These are phyloP conservation scores for Cyprinus carpio DNA, from an alignment of 2,113 vertebrate genomes.

Conservation along the genomic window DNA sequence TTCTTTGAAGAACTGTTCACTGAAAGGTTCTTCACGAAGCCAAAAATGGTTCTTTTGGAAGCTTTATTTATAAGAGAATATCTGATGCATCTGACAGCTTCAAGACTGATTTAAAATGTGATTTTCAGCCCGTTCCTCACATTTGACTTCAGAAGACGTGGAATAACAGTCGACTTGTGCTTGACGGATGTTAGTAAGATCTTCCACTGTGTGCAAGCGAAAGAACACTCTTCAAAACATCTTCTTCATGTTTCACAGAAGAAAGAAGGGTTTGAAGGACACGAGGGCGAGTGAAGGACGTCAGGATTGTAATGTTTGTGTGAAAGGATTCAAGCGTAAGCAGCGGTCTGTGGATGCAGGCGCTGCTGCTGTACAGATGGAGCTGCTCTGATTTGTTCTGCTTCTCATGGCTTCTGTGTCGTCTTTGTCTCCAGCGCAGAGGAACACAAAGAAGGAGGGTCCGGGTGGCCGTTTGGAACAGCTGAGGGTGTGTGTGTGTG, in stretches of 20 bases:
- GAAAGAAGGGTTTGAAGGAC: not conserved
- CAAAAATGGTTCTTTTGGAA: too few species aligned
- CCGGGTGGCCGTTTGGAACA: conserved; percentile 23
- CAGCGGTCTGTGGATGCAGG: too few species aligned
- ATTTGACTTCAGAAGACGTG: too few species aligned
- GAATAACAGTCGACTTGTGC: too few species aligned
- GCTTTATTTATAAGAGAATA: too few species aligned
- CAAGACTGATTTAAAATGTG: too few species aligned
- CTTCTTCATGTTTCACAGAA: not conserved
- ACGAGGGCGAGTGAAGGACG: not conserved
- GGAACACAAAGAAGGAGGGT: conserved; percentile 54
- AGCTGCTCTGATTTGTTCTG: conserved; percentile 24
- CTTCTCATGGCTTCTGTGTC: conserved; percentile 2
- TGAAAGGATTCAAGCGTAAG: not conserved
- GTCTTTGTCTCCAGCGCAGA: conserved; percentile 1
- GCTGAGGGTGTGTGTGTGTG: not conserved
- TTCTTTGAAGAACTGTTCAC: too few species aligned
- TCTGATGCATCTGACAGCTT: too few species aligned
- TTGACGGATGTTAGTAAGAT: too few species aligned
- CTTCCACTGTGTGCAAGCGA: not conserved
- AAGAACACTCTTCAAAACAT: not conserved
- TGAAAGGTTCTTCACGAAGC: too few species aligned
- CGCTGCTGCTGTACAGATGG: not conserved
- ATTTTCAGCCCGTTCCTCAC: too few species aligned
- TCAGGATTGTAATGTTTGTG: not conserved